Evolutionary conservation across 2,888 invertebrate genomes (phyloP).

Genomic region (Zele albiditarsus): DNA sequence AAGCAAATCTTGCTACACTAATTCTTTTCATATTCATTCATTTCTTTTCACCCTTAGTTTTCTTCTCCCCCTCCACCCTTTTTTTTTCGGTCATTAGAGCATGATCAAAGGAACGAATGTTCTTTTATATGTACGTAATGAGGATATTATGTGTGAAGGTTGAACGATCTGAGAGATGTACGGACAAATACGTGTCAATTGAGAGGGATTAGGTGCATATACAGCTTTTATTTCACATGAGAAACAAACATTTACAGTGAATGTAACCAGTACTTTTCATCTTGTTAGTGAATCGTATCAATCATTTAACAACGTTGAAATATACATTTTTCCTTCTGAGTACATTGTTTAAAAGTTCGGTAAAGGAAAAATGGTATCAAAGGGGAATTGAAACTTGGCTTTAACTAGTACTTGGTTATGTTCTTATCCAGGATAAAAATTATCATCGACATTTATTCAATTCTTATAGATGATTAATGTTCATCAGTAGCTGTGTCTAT

Average conservation of each 20-base stretch:
- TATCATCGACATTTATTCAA: too few species aligned
- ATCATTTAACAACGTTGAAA: neutral
- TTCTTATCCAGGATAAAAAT: too few species aligned
- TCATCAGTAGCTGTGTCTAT: too few species aligned
- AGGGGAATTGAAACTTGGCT: too few species aligned
- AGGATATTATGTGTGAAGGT: neutral
- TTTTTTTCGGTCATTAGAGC: neutral
- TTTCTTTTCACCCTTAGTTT: neutral
- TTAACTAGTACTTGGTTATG: too few species aligned
- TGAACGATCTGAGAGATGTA: neutral
- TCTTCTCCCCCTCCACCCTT: neutral
- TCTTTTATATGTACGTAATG: neutral
- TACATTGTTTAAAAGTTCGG: neutral
- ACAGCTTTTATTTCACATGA: neutral
- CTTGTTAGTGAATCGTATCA: neutral
- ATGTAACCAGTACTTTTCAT: neutral
- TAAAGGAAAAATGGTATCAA: too few species aligned
- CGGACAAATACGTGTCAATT: neutral
- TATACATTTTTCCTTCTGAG: neutral
- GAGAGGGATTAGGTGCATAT: neutral
- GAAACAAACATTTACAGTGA: neutral
- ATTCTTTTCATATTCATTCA: slow-evolving; percentile 12
- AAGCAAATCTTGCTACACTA: slow-evolving; percentile 7
- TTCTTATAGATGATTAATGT: too few species aligned
- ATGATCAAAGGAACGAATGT: slow-evolving; percentile 9